phyloP scores from a whole-genome alignment of 2,113 vertebrate species.

The Cavia aperea region DNA sequence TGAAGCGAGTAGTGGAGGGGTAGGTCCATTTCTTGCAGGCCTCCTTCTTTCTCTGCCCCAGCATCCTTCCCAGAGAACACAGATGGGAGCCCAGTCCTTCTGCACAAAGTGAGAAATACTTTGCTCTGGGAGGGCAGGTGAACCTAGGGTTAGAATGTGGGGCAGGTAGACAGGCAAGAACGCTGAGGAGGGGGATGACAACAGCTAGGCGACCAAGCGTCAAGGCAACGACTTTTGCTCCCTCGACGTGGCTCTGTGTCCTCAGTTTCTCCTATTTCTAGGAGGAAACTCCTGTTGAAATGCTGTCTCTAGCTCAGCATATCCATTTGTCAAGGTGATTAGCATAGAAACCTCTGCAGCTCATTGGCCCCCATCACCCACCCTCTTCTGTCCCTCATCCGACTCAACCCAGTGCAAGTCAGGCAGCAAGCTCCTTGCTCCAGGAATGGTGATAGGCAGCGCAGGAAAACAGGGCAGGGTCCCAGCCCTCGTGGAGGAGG shows the following conservation, averaged over 20 bases:
- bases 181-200: background rate
- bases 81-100: background rate
- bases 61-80: background rate
- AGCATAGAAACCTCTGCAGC: background rate
- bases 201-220: background rate
- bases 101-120: conserved; percentile 8
- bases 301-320: background rate
- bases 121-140: background rate
- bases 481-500: background rate
- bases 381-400: background rate
- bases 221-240: background rate
- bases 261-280: background rate
- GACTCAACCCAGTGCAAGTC: background rate
- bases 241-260: background rate
- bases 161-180: background rate
- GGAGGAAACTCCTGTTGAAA: background rate
- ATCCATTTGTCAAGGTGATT: background rate
- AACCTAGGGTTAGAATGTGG: background rate
- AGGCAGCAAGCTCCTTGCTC: background rate
- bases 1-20: background rate
- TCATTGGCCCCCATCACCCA: background rate
- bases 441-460: background rate
- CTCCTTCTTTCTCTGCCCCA: background rate
- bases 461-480: background rate
- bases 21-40: background rate